These are phyloP conservation scores for Neoseiulus cucumeris DNA, from an alignment of 1,140 invertebrate species.

Conservation along the genomic window DNA sequence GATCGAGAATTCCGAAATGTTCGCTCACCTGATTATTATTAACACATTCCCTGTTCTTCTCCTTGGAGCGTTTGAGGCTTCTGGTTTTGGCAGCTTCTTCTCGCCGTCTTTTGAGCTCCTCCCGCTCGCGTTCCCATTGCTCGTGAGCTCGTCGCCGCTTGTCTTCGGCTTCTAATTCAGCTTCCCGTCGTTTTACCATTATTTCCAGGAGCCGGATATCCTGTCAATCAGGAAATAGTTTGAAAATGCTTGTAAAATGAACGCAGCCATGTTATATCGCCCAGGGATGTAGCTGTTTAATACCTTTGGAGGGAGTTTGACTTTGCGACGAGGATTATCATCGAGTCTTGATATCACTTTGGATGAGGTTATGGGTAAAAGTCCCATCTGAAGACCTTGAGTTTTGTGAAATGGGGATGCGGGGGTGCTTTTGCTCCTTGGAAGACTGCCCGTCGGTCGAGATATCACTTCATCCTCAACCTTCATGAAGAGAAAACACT, in stretches of 20 bases:
- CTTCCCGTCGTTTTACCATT: not conserved
- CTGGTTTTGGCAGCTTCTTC: slow-evolving; percentile 4
- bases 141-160: not conserved
- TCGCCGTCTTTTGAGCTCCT: not conserved
- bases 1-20: too few species aligned
- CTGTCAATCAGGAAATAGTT: not conserved
- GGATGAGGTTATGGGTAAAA: not conserved
- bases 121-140: not conserved
- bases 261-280: too few species aligned
- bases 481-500: not conserved
- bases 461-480: slow-evolving; percentile 3
- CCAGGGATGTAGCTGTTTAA: too few species aligned
- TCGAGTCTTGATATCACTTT: not conserved
- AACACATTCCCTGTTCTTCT: not conserved
- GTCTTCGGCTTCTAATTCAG: not conserved
- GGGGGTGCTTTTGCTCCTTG: not conserved
- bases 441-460: not conserved
- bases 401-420: not conserved
- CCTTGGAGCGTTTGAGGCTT: not conserved
- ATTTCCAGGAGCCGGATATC: slow-evolving; percentile 7
- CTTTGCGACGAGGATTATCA: not conserved
- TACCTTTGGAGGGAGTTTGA: slow-evolving; percentile 5
- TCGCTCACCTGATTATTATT: too few species aligned
- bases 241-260: too few species aligned
- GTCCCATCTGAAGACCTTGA: not conserved